Base-by-base conservation (phyloP, 2,797 vertebrate species). In the Clarias laeviceps region DNA sequence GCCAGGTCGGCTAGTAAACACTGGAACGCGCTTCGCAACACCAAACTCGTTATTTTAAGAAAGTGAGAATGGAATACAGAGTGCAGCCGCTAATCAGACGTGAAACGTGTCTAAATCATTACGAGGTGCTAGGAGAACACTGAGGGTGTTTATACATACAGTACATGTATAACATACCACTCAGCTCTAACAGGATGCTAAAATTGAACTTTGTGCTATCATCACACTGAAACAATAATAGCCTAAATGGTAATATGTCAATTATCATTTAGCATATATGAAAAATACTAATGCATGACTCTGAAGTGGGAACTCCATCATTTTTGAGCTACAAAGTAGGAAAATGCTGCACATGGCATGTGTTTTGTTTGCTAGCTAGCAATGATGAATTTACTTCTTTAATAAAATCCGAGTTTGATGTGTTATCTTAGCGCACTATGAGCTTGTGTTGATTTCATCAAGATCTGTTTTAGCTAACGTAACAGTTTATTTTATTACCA, bases 11-110 rank as follows among this genome's bases (percentile, higher is more conserved):
- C 45, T 34, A 32, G 80, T 68, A 56, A 82, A 68, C 64, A 82
- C 27, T 45, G n/a, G n/a, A 74, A 27, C 14, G 72, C 72, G 18
- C 45, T 54, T 54, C 14, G 61, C 37, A 32, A 68, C 62, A 54
- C 62, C 37, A 29, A 22, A 29, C 12, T 61, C 45, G 72, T 74
- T 74, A 74, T 74, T 74, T 54, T 74, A 56, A 74, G 72, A 74
- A 74, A 74, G 72, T 56, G n/a, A 27, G 72, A 74, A 74, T 22
- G 70, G 40, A 73, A 54, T n/a, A 73, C 37, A 18, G 32, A 70
- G 18, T 4, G 20, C 68, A 1, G 18, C 22, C 65, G 22, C 5
- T 11, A 34, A 59, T 59, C 54, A 29, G 74, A 1, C 27, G 59
- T 77, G 27, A 59, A 59, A 34, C 29, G 14, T 34, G 74, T 22